Base-by-base conservation (phyloP, 1,140 invertebrate species). In the Drosophila sp. region DNA sequence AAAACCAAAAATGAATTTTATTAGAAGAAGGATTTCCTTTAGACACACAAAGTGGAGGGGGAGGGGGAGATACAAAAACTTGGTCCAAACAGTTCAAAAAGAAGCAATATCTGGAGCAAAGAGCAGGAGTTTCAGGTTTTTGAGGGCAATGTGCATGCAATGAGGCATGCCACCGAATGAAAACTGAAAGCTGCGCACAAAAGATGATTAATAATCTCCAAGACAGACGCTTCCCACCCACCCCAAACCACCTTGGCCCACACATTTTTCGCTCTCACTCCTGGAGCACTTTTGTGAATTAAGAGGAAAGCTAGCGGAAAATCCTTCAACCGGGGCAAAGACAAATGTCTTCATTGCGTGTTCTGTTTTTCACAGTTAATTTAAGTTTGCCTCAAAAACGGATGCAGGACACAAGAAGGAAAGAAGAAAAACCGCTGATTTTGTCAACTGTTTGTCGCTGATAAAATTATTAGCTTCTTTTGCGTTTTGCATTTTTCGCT, bases 381-480 rank as follows among this genome's bases (percentile, higher is more conserved):
- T 91, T 91, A 90, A 85, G 83, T 87, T 89, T 78, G 60, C 69
- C 78, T 66, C 72, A 40, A 73, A 17, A 78, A 69, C 85, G 83
- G 83, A 86, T 86, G 79, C 79, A 86, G 72, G 54, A 61, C 35
- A 17, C 72, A 65, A 55, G 27, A 27, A 62, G n/a, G 3, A n/a
- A 33, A 63, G 57, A 76, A 58, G 54, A 35, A 71, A 75, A 79
- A 91, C 40, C 83, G 90, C 90, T 91, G 90, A 91, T 91, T 91
- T 83, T 90, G 90, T 91, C 81, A 90, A 91, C 90, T 91, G 89
- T 89, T 91, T 78, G 74, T 74, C 72, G 70, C 85, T 91, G 90
- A 91, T 91, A 91, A 91, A 91, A 91, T 91, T 91, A 91, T 91
- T 91, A 91, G 84, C 84, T 71, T 79, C 62, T 70, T 70, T 72